Evolutionary conservation across 2,888 invertebrate species (phyloP), one percentile per base, ranked within the genome.

Genomic region (Himalopsyche japonica): DNA sequence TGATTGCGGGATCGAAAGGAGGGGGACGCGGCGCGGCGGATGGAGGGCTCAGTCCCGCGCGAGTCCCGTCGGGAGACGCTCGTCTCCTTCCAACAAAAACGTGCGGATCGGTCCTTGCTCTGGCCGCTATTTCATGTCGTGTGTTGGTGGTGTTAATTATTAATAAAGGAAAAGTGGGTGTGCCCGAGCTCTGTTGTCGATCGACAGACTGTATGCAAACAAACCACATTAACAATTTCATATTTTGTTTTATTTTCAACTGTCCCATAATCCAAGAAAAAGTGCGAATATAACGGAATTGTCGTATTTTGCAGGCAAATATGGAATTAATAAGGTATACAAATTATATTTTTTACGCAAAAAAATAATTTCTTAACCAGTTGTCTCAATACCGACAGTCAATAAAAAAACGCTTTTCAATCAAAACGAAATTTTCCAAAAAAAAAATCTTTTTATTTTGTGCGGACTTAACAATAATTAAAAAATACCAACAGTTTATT

Each of bases 161-260:
- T 57, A 57, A 57, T 57, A 57, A 57, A 57, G 57, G 24, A 24
- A 79, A 79, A 79, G 79, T 79, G 79, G 79, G 79, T 76, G 76
- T 76, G 76, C 76, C 34, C 76, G 76, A 30, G 15, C 76, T 24
- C 57, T 57, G 57, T 57, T 57, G 57, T 57, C 57, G 57, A 57
- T 57, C 57, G 57, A 57, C 57, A 57, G 57, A 57, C 57, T 57
- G 57, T 57, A 20, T 57, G 57, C 57, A 57, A 57, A 57, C 57
- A 57, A 57, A 57, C 57, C 57, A n/a, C 20, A 57, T 57, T 57
- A 57, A 57, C 57, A 57, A 57, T 57, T 57, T 57, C 7, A 20
- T 57, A 57, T 57, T 20, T 57, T 57, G 24, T 57, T 20, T 57
- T 57, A n/a, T 49, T 57, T 57, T 24, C 18, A 49, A 57, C 57